Conservation (phyloP, 2,797 vertebrate species). For the Vultur gryphus region DNA sequence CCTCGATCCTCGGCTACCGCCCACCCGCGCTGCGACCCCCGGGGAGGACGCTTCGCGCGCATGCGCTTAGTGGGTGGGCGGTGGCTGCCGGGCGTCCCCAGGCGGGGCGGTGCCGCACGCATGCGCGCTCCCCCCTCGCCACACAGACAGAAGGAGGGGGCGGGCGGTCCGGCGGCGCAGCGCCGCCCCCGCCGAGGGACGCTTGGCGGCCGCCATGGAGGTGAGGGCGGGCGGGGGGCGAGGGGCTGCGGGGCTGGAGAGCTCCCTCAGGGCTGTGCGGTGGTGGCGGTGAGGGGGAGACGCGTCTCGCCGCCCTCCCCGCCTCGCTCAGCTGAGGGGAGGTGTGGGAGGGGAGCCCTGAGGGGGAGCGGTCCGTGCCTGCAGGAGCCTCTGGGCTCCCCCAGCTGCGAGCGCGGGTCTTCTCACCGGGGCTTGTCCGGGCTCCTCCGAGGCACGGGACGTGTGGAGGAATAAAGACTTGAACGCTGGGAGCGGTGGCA, state of each 20-base stretch:
- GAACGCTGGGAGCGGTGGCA: neutral
- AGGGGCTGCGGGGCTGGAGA: neutral
- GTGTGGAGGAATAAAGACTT: rapidly evolving
- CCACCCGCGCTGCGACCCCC: too few species aligned
- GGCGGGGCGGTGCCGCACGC: rapidly evolving
- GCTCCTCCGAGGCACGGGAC: neutral
- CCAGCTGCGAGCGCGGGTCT: neutral
- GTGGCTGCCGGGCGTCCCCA: too few species aligned
- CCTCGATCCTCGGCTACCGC: too few species aligned
- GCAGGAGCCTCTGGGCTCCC: neutral
- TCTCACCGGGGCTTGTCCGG: neutral
- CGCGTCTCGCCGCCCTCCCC: rapidly evolving
- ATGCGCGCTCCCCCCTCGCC: neutral
- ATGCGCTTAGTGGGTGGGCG: neutral
- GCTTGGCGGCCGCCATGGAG: neutral
- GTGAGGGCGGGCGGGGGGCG: neutral
- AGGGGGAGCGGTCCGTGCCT: too few species aligned
- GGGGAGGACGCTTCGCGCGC: rapidly evolving
- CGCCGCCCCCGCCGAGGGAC: neutral
- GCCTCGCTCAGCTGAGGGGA: neutral
- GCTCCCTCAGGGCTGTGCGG: neutral
- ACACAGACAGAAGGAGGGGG: neutral
- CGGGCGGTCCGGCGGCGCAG: neutral
- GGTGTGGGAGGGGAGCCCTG: neutral
- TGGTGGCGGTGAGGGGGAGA: rapidly evolving